phyloP scores from a whole-genome alignment of 2,797 vertebrate genomes.

The Cichlasoma orientale region DNA sequence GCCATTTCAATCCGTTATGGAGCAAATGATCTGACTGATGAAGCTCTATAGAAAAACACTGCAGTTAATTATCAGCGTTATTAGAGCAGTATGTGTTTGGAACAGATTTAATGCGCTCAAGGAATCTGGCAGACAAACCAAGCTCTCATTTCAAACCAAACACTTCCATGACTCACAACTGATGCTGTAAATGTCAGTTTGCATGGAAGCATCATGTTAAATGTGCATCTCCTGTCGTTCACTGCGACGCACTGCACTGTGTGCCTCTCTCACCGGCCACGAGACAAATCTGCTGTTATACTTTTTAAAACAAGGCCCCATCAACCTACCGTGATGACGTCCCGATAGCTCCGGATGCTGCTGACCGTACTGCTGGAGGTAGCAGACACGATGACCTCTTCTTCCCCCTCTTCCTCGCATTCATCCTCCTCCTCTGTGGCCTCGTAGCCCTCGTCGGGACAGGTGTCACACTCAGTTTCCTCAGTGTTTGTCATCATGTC shows the following conservation, averaged over 20 bases:
- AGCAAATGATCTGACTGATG: background rate
- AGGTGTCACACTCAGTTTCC: conserved; percentile 82
- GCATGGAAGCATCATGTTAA: no score
- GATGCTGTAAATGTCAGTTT: background rate
- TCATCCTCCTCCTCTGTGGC: conserved; percentile 93
- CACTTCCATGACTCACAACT: background rate
- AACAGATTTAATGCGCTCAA: background rate
- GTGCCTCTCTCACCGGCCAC: background rate
- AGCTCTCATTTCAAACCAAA: background rate
- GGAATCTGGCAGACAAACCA: background rate
- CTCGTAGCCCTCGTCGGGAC: conserved; percentile 94
- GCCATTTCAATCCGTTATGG: background rate
- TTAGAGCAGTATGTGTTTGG: background rate
- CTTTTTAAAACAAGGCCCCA: background rate
- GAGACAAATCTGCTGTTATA: background rate
- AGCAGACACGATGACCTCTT: background rate
- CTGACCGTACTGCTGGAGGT: conserved; percentile 61
- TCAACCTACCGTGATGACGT: conserved; percentile 87
- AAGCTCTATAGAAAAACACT: background rate
- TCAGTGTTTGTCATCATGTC: conserved; percentile 92
- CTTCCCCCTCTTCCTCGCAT: conserved; percentile 55
- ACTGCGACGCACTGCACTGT: background rate
- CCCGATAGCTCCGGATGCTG: conserved; percentile 84
- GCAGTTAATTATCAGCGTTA: background rate
- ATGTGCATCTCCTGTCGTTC: background rate